A percentile compares a stretch with the other conserved stretches of the same genome.
These are phyloP conservation scores for Phataginus tricuspis DNA, from an alignment of 2,797 vertebrate species.

Conservation along the genomic window DNA sequence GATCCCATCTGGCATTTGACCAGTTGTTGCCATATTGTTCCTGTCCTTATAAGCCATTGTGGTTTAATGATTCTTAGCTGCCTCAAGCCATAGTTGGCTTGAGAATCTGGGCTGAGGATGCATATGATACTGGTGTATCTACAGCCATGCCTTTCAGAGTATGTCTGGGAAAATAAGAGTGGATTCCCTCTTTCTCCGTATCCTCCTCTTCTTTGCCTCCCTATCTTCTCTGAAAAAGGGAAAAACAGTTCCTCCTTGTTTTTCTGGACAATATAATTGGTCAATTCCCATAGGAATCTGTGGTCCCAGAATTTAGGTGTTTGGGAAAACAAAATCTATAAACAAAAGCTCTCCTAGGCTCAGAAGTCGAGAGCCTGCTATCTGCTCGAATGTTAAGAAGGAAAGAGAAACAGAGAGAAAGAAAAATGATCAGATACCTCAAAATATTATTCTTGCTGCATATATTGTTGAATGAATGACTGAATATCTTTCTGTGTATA, in stretches of 20 bases:
- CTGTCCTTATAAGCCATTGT: not conserved
- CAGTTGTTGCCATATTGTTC: not conserved
- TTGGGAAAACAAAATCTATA: not conserved
- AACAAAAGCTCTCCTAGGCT: not conserved
- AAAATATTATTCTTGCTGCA: not conserved
- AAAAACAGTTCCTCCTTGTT: not conserved
- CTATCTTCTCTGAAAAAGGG: not conserved
- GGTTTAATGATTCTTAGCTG: not conserved
- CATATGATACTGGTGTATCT: accelerated
- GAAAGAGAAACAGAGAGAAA: not conserved
- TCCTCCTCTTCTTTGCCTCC: not conserved
- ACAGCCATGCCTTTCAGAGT: not conserved
- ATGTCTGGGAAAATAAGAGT: not conserved
- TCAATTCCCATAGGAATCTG: not conserved
- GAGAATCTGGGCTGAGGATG: not conserved
- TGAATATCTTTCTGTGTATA: not conserved
- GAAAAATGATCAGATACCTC: not conserved
- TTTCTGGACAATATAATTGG: not conserved
- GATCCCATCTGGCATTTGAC: not conserved
- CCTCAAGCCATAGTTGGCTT: not conserved
- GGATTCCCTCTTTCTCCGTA: no score
- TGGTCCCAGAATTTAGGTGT: not conserved
- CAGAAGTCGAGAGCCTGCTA: not conserved
- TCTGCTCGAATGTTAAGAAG: not conserved
- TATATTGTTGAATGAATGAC: not conserved